Evolutionary conservation across 2,113 vertebrate species (phyloP), one percentile per base, ranked within the genome.

Genomic region (Petrocephalus microphthalmus): DNA sequence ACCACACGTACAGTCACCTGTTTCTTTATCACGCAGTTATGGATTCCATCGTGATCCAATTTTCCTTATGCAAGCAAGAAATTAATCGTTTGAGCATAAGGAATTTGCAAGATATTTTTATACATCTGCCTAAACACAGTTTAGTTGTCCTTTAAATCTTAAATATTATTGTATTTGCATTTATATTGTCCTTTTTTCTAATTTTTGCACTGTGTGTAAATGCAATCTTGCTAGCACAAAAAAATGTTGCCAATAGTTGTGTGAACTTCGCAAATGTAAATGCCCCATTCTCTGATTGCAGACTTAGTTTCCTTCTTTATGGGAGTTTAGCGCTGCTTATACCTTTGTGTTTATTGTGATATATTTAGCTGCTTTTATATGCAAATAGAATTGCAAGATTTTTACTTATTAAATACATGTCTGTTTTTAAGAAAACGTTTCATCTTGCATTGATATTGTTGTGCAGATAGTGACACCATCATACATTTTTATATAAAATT

Each of bases 381-480:
- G 97, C 97, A 99, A 99, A 99, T 99, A 99, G 98, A 99, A 98
- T 97, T 98, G 97, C 97, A 97, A 98, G 97, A 98, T 99, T 99
- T 99, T 98, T 99, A 97, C 97, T 94, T 94, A 95, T 90, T 87
- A 84, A 88, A 47, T 89, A 83, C 42, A 78, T 60, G 88, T 57
- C 52, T 89, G 85, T 57, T 87, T 83, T 87, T 87, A 83, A 67
- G 74, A 83, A 89, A 87, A 89, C 54, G 87, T 53, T 84, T 84
- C 67, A 85, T 85, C 57, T 85, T 74, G 45, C 82, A 49, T 88
- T 64, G 82, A 64, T 85, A 71, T 88, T 88, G 81, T 64, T 37
- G 45, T 88, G 81, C 81, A 29, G 42, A 56, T 64, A 83, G 42
- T 88, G 88, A 67, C 56, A 49, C 81, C 78, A 84, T 84, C 74